Percentiles rank a stretch among this genome's conserved stretches.
phyloP scores from a whole-genome alignment of 2,888 invertebrate genomes.

The Corbicula japonica region DNA sequence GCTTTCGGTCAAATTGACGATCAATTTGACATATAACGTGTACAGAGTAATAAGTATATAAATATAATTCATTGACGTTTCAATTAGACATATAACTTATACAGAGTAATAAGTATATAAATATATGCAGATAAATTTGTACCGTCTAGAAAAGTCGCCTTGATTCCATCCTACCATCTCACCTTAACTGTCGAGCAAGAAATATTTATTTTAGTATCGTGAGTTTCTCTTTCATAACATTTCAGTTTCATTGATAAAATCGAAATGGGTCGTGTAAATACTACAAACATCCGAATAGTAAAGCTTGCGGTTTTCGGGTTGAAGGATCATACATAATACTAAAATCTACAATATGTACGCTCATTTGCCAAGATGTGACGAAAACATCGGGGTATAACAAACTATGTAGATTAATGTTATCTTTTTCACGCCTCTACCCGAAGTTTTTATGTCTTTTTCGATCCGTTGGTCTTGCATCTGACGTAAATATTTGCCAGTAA shows the following conservation, averaged over 20 bases:
- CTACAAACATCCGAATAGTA: conserved; percentile 23
- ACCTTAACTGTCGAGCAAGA: background rate
- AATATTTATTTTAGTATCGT: background rate
- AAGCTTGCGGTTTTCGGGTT: conserved; percentile 28
- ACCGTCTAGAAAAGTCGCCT: no score
- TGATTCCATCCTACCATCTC: no score
- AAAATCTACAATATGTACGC: background rate
- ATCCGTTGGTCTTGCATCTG: conserved; percentile 37
- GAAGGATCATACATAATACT: conserved; percentile 16
- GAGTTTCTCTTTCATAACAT: background rate
- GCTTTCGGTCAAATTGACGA: no score
- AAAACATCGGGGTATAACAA: conserved; percentile 8
- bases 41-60: no score
- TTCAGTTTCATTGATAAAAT: conserved; percentile 35
- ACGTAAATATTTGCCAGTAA: no score
- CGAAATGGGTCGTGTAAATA: conserved; percentile 21
- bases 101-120: no score
- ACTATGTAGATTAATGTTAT: conserved; percentile 26
- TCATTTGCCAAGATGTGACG: conserved; percentile 23
- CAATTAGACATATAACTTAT: no score
- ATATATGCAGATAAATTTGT: no score
- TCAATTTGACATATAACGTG: no score
- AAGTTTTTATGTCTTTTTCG: conserved; percentile 11
- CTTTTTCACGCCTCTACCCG: conserved; percentile 21
- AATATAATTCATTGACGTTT: no score